Percentiles rank a stretch among this genome's conserved stretches.
These are phyloP conservation scores for Carassius carassius DNA, from an alignment of 2,113 vertebrate genomes.

Conservation along the genomic window DNA sequence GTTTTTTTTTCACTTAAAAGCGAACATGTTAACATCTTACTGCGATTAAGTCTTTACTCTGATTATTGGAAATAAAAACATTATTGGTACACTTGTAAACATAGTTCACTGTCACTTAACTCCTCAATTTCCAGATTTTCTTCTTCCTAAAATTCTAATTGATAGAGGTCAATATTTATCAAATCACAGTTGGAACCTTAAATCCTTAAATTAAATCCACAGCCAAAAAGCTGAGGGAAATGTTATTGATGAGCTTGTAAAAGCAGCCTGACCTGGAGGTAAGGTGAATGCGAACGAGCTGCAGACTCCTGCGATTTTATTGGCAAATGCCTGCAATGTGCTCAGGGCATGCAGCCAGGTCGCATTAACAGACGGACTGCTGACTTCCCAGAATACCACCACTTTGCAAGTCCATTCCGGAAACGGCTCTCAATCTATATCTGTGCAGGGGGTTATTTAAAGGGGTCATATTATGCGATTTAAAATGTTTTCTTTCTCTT, in stretches of 20 bases:
- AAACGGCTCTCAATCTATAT: conserved; percentile 38
- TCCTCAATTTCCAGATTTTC: too few relatives aligned
- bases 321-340: conserved; percentile 44
- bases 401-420: conserved; percentile 28
- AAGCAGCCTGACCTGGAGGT: conserved; percentile 20
- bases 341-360: conserved; percentile 44
- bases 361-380: conserved; percentile 42
- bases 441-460: conserved; percentile 36
- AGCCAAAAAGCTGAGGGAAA: conserved; percentile 6
- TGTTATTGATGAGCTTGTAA: conserved; percentile 34
- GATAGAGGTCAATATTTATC: conserved; percentile 32
- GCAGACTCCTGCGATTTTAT: conserved; percentile 50
- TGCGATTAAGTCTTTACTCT: too few relatives aligned
- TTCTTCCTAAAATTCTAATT: too few relatives aligned
- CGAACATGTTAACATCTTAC: too few relatives aligned
- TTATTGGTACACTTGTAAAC: too few relatives aligned
- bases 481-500: too few relatives aligned
- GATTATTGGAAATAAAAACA: too few relatives aligned
- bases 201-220: neutral
- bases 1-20: too few relatives aligned
- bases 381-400: conserved; percentile 49
- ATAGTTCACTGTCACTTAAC: too few relatives aligned
- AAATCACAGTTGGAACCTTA: neutral
- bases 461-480: too few relatives aligned
- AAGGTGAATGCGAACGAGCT: conserved; percentile 37